phyloP scores from a whole-genome alignment of 2,797 vertebrate genomes.

The Spatula versicolor region DNA sequence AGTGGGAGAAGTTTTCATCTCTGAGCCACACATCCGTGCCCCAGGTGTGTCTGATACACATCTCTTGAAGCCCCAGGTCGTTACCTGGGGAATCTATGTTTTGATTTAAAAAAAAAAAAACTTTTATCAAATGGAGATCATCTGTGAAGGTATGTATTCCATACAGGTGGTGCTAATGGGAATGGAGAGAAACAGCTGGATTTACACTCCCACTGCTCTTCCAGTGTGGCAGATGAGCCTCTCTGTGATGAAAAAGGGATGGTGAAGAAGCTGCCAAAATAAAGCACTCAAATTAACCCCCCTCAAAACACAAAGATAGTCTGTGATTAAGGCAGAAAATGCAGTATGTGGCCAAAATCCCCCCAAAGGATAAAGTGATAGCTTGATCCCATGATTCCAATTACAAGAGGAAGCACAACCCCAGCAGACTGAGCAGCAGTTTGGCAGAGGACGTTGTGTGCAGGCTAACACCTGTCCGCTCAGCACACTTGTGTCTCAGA shows the following conservation, averaged over 20 bases:
- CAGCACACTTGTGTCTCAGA: not conserved
- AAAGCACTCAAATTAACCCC: not conserved
- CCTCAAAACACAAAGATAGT: not conserved
- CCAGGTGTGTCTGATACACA: not conserved
- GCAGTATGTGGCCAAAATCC: not conserved
- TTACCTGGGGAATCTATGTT: not conserved
- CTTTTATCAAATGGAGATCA: not conserved
- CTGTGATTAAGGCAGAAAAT: not conserved
- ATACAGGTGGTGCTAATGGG: not conserved
- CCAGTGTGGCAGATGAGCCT: not conserved
- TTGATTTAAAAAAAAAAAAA: not conserved
- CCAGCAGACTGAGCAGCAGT: not conserved
- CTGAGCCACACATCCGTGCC: not conserved
- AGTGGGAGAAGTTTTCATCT: not conserved
- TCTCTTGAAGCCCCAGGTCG: not conserved
- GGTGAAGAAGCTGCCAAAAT: not conserved
- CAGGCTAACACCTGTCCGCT: not conserved
- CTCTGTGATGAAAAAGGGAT: not conserved
- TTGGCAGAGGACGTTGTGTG: rapidly evolving
- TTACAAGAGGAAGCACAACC: not conserved
- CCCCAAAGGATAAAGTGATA: not conserved
- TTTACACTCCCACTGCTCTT: not conserved
- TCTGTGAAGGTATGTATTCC: not conserved
- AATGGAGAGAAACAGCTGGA: not conserved
- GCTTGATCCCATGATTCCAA: not conserved